Evolutionary conservation across 2,888 invertebrate species (phyloP), one percentile per base, ranked within the genome.

Genomic region (Ethmia dodecea): DNA sequence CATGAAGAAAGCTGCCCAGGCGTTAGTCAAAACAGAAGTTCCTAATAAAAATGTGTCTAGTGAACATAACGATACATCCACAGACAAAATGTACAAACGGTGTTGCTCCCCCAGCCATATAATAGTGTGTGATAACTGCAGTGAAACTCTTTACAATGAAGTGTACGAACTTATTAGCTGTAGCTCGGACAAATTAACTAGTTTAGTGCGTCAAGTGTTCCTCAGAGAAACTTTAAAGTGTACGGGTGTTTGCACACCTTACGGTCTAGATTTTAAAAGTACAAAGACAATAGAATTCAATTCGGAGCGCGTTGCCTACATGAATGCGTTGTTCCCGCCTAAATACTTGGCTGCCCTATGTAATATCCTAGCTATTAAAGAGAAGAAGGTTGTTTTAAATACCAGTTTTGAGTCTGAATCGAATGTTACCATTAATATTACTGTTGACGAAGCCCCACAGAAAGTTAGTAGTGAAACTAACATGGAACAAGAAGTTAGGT

Each of bases 1-100:
- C 47, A 94, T 97, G 35, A 96, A 96, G 67, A 96, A 96, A 74
- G 97, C 96, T 1, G 95, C 95, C 5, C 92, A 94, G 76, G 95
- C 92, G 22, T 84, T 96, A 49, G 94, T 92, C 1, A 94, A 94
- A 62, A 89, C 91, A 8, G 90, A 90, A 74, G 83, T 87, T 56
- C 88, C 88, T 46, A n/a, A n/a, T n/a, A 90, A 89, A 66, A 88
- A 90, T 56, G 88, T 89, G 38, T 86, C 87, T 39, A 83, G 76
- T 47, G 75, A 78, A 62, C 70, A 71, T 48, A 83, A 84, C 55
- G 79, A 80, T 53, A 80, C 81, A 48, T 70, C 75, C 22, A 72
- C 74, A 45, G 70, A 77, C 52, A 57, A 71, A 61, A 63, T 66
- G 69, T 71, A 72, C 69, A 70, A 77, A 66, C 71, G 69, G 56